Evolutionary conservation across 2,797 vertebrate species (phyloP).

Genomic region (Vultur gryphus): DNA sequence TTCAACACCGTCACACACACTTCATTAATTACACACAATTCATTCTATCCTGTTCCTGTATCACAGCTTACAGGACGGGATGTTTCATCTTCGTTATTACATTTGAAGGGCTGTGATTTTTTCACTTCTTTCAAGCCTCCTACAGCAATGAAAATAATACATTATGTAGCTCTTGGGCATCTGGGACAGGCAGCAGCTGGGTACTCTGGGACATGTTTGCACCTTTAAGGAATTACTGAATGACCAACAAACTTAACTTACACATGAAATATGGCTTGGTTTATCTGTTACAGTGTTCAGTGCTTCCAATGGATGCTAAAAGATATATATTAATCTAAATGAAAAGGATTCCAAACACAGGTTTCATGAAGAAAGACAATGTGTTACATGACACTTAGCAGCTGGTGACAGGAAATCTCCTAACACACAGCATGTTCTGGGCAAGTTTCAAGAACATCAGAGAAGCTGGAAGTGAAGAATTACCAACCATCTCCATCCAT

Average conservation of each 20-base stretch:
- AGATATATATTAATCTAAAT: neutral
- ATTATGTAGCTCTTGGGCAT: neutral
- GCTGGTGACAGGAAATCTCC: neutral
- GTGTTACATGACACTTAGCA: neutral
- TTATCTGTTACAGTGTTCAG: neutral
- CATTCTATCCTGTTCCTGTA: neutral
- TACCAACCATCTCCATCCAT: constrained; percentile 95
- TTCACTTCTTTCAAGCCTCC: neutral
- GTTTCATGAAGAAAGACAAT: neutral
- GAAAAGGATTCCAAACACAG: neutral
- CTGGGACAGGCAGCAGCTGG: neutral
- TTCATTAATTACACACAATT: neutral
- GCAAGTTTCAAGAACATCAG: neutral
- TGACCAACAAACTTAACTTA: neutral
- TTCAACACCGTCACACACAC: neutral
- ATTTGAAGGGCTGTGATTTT: neutral
- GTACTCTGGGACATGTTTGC: neutral
- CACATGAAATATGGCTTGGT: neutral
- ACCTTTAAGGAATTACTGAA: neutral
- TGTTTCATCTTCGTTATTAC: neutral
- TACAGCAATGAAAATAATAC: neutral
- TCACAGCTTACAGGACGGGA: neutral
- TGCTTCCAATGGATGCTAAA: neutral
- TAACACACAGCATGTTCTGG: fast-evolving
- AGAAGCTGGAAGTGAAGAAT: neutral